Evolutionary conservation across 2,797 vertebrate genomes (phyloP).

Genomic region (Anguilla megastoma): DNA sequence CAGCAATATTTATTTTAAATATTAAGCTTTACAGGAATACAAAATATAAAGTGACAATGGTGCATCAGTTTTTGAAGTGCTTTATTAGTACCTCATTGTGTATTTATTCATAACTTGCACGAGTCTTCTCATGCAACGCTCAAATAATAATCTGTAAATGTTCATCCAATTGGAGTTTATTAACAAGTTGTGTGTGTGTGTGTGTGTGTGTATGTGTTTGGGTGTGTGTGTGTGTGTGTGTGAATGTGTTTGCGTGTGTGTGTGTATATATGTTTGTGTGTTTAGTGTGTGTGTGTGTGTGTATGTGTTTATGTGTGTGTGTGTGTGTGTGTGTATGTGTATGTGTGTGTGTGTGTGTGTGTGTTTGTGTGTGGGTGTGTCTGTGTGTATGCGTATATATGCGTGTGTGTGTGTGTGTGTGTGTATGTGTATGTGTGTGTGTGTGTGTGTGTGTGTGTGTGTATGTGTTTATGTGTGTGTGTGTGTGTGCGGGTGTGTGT

Average conservation of each 20-base stretch:
- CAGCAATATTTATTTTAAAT: neutral
- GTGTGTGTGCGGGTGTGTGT: no score
- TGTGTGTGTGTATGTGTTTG: no score
- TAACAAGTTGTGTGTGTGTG: neutral
- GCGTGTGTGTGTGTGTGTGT: no score
- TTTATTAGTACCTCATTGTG: neutral
- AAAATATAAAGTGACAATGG: neutral
- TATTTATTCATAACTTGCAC: neutral
- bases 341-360: neutral
- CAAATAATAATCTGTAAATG: neutral
- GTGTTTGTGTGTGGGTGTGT: no score
- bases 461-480: no score
- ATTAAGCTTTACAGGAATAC: neutral
- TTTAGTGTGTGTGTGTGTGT: neutral
- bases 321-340: no score
- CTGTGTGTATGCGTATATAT: neutral
- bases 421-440: no score
- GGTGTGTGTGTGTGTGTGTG: no score
- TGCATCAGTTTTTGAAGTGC: neutral
- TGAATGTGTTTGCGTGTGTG: no score
- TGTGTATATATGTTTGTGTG: neutral
- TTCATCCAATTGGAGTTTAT: neutral
- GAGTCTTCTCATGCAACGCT: neutral
- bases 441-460: no score
- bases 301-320: no score